Evolutionary conservation across 2,888 invertebrate genomes (phyloP), one percentile per base, ranked within the genome.

Genomic region (Xestia c-nigrum): DNA sequence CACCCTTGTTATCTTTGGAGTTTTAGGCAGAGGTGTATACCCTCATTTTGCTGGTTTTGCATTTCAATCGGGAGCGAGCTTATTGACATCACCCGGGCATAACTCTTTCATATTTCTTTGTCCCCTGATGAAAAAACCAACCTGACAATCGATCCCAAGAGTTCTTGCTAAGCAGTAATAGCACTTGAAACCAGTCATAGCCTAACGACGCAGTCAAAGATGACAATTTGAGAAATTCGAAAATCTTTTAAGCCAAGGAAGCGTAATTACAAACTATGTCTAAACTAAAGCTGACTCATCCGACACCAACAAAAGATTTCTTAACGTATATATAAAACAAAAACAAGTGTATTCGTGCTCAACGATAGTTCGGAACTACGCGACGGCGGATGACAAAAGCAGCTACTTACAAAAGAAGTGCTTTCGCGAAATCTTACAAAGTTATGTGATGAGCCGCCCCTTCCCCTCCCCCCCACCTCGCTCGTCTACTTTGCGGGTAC

Each of bases 391-490:
- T 87, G 90, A 91, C 92, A 92, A 91, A 91, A 90, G 89, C 86
- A 85, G 79, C 86, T 85, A 87, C 89, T 88, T 88, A 88, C 88
- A 90, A 91, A 92, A 92, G 90, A 90, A 91, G 88, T 89, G 88
- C 89, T 88, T 91, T 90, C 83, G 87, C 83, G 82, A 90, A 89
- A 90, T 90, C 90, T 89, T 86, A 92, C 91, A 91, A 91, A 92
- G 91, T 92, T 92, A 90, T 90, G 87, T 90, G 91, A 92, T 89
- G 92, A 90, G 90, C 87, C 87, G 64, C 76, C 66, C 76, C 72
- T 72, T 21, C 63, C 9, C 86, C 85, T 43, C 61, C 63, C 74
- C 31, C 31, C 31, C n/a, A n/a, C n/a, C 43, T n/a, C 76, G 40
- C 65, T 65, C 65, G 67, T 31, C 73, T 74, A 78, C 83, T 85